phyloP scores from a whole-genome alignment of 2,888 invertebrate species.

The Drosophila niveifrons region DNA sequence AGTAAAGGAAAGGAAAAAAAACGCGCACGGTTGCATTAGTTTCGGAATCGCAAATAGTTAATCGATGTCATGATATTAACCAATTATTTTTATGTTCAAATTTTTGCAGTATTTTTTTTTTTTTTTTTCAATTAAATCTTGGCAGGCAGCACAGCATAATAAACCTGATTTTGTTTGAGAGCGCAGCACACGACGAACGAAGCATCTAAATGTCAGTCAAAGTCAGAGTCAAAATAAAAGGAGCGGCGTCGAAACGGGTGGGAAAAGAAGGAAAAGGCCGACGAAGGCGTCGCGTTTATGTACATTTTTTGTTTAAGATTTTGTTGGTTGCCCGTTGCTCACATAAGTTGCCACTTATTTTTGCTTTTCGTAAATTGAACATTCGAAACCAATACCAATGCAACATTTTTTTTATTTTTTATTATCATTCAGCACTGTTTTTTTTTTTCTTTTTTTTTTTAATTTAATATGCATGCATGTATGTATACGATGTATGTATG shows the following conservation, averaged over 20 bases:
- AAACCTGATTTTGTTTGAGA: conserved; percentile 34
- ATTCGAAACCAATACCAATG: conserved; percentile 60
- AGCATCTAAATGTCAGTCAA: conserved; percentile 58
- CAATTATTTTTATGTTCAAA: conserved; percentile 23
- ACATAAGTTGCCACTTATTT: conserved; percentile 75
- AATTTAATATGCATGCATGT: conserved; percentile 26
- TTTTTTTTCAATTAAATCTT: conserved; percentile 6
- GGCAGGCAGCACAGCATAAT: conserved; percentile 9
- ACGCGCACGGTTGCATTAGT: conserved; percentile 67
- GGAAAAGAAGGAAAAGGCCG: conserved; percentile 45
- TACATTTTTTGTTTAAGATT: conserved; percentile 67
- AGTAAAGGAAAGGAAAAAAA: conserved; percentile 17
- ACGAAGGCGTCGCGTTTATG: conserved; percentile 60
- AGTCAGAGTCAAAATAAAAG: conserved; percentile 63
- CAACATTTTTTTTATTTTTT: conserved; percentile 53
- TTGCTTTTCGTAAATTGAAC: conserved; percentile 60
- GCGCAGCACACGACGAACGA: conserved; percentile 11
- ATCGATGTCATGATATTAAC: conserved; percentile 26
- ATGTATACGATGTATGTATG: conserved; percentile 37
- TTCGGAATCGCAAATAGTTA: conserved; percentile 24
- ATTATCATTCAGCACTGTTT: conserved; percentile 30
- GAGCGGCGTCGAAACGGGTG: conserved; percentile 49
- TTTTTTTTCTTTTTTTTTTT: conserved; percentile 30
- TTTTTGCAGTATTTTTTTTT: conserved; percentile 8
- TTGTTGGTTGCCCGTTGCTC: conserved; percentile 33